These are phyloP conservation scores for Aricia artaxerxes DNA, from an alignment of 2,888 invertebrate genomes.

Conservation along the genomic window DNA sequence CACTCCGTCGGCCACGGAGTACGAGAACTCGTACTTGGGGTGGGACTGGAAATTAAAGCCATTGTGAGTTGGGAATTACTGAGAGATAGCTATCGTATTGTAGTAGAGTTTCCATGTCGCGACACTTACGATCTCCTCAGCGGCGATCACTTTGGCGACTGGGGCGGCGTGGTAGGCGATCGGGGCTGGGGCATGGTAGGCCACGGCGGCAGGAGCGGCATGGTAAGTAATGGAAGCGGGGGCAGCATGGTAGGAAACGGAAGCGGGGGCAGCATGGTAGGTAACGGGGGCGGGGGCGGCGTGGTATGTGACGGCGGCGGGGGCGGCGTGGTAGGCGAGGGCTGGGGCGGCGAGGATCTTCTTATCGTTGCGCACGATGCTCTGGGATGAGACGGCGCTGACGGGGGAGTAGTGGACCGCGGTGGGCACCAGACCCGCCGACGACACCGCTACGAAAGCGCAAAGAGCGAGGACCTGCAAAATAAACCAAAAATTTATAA, in stretches of 20 bases:
- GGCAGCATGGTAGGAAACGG: slow-evolving; percentile 18
- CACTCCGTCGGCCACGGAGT: slow-evolving; percentile 76
- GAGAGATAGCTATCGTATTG: neutral
- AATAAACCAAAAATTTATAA: too few species aligned
- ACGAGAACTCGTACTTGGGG: slow-evolving; percentile 70
- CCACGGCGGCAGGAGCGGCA: slow-evolving; percentile 43
- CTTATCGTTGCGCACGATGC: slow-evolving; percentile 64
- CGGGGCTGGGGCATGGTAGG: too few species aligned
- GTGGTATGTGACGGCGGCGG: slow-evolving; percentile 42
- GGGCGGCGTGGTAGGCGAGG: slow-evolving; percentile 46
- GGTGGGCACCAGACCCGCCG: slow-evolving; percentile 52
- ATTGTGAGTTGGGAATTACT: neutral
- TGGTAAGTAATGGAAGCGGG: slow-evolving; percentile 42
- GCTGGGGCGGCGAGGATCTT: slow-evolving; percentile 47
- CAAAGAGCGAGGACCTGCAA: slow-evolving; percentile 45
- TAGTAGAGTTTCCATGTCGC: neutral
- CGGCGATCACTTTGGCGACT: slow-evolving; percentile 45
- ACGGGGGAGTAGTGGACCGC: slow-evolving; percentile 60
- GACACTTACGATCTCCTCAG: slow-evolving; percentile 47
- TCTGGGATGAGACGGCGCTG: slow-evolving; percentile 59
- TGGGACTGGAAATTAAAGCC: slow-evolving; percentile 46
- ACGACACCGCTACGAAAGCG: slow-evolving; percentile 56
- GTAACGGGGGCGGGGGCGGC: slow-evolving; percentile 43
- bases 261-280: slow-evolving; percentile 32
- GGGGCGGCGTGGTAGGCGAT: slow-evolving; percentile 35